A percentile compares a stretch with the other conserved stretches of the same genome.
phyloP scores from a whole-genome alignment of 2,797 vertebrate genomes.

The Limnodromus scolopaceus region DNA sequence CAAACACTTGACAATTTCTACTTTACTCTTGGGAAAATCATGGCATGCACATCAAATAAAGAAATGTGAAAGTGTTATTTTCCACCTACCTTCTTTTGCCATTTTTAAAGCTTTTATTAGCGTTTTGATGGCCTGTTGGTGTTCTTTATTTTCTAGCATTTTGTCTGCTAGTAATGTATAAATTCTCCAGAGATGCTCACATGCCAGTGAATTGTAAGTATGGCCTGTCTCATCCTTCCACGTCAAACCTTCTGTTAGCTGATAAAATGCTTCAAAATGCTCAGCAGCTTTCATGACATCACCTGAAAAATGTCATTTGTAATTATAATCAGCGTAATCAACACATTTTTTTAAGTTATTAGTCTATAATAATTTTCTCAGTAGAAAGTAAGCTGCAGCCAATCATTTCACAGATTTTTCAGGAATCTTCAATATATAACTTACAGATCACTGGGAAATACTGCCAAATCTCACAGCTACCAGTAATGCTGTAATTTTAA shows the following conservation, averaged over 20 bases:
- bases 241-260: conserved; percentile 71
- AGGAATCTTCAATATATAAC: neutral
- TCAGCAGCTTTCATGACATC: conserved; percentile 78
- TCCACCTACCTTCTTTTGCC: conserved; percentile 80
- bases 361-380: neutral
- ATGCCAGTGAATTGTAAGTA: conserved; percentile 72
- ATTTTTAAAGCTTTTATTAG: conserved; percentile 83
- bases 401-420: neutral
- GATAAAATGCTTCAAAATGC: conserved; percentile 84
- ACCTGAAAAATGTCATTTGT: conserved; percentile 73
- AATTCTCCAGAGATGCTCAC: conserved; percentile 78
- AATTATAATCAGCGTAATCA: conserved; percentile 30
- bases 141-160: conserved; percentile 79
- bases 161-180: conserved; percentile 78
- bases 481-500: neutral
- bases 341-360: neutral
- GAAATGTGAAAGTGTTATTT: conserved; percentile 52
- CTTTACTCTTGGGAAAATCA: conserved; percentile 62
- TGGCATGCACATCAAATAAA: conserved; percentile 49
- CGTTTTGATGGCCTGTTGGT: conserved; percentile 79
- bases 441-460: neutral
- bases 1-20: conserved; percentile 57
- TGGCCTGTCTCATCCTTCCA: conserved; percentile 76
- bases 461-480: neutral
- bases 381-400: neutral